Evolutionary conservation across 2,888 invertebrate genomes (phyloP), one percentile per base, ranked within the genome.

Genomic region (Colletes collaris): DNA sequence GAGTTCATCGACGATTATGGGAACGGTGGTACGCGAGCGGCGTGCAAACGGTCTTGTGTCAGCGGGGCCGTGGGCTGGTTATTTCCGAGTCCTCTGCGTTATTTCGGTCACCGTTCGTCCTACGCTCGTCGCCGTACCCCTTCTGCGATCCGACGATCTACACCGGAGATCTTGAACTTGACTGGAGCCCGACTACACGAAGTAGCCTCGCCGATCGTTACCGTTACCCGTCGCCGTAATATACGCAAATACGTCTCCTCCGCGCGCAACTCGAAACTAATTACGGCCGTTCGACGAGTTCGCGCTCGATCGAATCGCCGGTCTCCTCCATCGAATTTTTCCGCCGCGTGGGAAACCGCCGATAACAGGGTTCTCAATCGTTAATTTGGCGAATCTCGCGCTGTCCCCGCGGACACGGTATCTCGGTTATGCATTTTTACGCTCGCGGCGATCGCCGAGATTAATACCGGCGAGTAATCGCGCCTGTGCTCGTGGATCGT

Each of bases 121-220:
- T n/a, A 50, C 74, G 77, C 59, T 52, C 37, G 46, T 50, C 44
- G 11, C 27, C 27, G 11, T 35, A 5, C 40, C n/a, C 65, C 68
- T 58, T 52, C 8, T 37, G 4, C 67, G 66, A 59, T 59, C 40
- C 40, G 7, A 40, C 40, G 40, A 40, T 40, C 40, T 40, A 40
- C 40, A 40, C 40, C 4, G 62, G 71, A 73, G 78, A 85, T 86
- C 81, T 78, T 81, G 84, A 84, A 84, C 87, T 87, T 80, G 81
- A 81, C 78, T 70, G 74, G 58, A 59, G 71, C 35, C 56, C 59
- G 66, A 2, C 27, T 66, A 73, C 78, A 37, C 44, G 59, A 49
- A 46, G 64, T 69, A 82, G 73, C 82, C 77, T 82, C 79, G 85
- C 75, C 69, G 82, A 81, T 81, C 75, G 74, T 82, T 83, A 87